Conservation (phyloP, 2,797 vertebrate species). For the Salmo trutta region DNA sequence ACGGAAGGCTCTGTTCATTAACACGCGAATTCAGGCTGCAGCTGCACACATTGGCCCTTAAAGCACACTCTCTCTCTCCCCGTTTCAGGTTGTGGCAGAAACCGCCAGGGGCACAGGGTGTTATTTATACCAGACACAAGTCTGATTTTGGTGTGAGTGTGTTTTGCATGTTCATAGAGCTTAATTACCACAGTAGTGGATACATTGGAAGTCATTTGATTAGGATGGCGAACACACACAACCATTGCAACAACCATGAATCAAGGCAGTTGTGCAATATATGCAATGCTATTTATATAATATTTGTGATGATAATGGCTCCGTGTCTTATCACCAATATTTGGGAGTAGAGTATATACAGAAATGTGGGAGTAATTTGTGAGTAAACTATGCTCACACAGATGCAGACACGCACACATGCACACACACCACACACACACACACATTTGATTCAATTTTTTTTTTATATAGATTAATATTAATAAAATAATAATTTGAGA, state of each 20-base stretch:
- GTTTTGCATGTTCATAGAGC: neutral
- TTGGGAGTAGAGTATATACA: neutral
- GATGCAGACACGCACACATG: neutral
- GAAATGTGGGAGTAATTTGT: neutral
- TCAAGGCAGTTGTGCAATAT: neutral
- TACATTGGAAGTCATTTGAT: neutral
- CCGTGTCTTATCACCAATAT: neutral
- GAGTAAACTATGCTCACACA: neutral
- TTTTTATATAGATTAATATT: neutral
- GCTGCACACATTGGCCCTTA: conserved; percentile 81
- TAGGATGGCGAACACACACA: neutral
- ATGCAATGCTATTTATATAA: neutral
- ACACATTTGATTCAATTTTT: neutral
- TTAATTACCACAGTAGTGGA: neutral
- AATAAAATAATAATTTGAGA: neutral
- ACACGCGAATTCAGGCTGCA: conserved; percentile 82
- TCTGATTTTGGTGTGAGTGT: conserved; percentile 5
- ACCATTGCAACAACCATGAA: neutral
- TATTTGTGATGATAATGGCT: neutral
- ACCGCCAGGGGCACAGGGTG: conserved; percentile 60
- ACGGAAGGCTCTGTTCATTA: conserved; percentile 78
- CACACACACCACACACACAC: conserved; percentile 1
- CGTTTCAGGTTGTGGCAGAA: conserved; percentile 64
- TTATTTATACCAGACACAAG: conserved; percentile 18
- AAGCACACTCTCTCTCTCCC: conserved; percentile 52